Evolutionary conservation across 2,797 vertebrate genomes (phyloP), one percentile per base, ranked within the genome.

Genomic region (Bovichtus diacanthus): DNA sequence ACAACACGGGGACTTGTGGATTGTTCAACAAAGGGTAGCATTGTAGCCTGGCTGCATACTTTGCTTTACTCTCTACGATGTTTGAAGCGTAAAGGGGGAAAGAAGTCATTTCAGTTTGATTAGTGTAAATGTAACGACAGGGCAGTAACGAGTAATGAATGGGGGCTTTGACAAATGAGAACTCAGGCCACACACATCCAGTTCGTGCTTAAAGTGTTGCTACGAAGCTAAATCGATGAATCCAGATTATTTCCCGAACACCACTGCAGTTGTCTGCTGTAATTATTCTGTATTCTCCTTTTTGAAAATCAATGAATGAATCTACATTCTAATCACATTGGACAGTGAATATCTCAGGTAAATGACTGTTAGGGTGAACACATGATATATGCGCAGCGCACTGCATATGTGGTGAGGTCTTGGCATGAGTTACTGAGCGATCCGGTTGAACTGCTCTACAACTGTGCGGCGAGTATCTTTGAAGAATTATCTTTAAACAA

Each of bases 401-500:
- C 18, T 11, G 59, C 8, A 47, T 18, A 16, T 16, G n/a, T 46
- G 29, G 8, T 41, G 44, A 74, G 9, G 31, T 47, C 16, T 34
- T 29, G 43, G 31, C 34, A 58, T 75, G 27, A 39, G 19, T 41
- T 6, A 9, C 31, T 71, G 7, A 68, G 39, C 47, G 29, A 50
- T 66, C 5, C 27, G 16, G 15, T 64, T 25, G 50, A 73, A 61
- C 3, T 54, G 21, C 38, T 78, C 39, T 15, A 34, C 16, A 43
- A 47, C 2, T 49, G 25, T 55, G 46, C 15, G 41, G 34, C 9
- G 31, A 29, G 7, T 55, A 21, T 75, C 68, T 55, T 51, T 50
- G 39, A 71, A 54, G 47, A 25, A 23, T 72, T 15, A 36, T 10
- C 43, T 65, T 67, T 46, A 43, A 47, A 46, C 21, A 49, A 66